Conservation (phyloP, 2,888 invertebrate genomes). For the Horisme vitalbata region DNA sequence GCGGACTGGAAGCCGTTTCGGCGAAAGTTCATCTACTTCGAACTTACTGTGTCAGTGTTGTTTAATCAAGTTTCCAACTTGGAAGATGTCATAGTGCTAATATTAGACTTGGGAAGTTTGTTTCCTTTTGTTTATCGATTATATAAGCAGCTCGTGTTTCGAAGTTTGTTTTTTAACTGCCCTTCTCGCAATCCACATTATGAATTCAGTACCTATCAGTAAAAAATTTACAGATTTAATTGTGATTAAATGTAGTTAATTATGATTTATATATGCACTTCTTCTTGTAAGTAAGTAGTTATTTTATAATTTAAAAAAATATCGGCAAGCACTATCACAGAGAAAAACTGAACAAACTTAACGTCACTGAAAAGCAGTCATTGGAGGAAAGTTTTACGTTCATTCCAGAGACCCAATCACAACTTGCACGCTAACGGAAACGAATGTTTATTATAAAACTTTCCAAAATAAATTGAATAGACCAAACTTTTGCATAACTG, state of each 20-base stretch:
- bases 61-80: slow-evolving; percentile 30
- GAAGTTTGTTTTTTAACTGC: no score
- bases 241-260: no score
- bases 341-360: slow-evolving; percentile 14
- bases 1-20: slow-evolving; percentile 35
- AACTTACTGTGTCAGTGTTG: slow-evolving; percentile 26
- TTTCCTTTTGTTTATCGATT: slow-evolving; percentile 12
- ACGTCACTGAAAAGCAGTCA: slow-evolving; percentile 17
- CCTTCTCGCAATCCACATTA: no score
- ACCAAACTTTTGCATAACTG: slow-evolving; percentile 12
- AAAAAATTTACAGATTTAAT: no score
- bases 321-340: no score
- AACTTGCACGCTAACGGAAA: slow-evolving; percentile 14
- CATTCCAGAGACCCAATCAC: slow-evolving; percentile 17
- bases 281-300: no score
- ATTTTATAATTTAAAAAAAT: no score
- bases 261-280: no score
- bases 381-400: slow-evolving; percentile 18
- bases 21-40: slow-evolving; percentile 33
- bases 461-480: slow-evolving; percentile 1
- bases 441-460: slow-evolving; percentile 10
- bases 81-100: slow-evolving; percentile 12
- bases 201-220: no score
- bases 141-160: no score
- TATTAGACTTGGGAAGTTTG: slow-evolving; percentile 9